Conservation (phyloP, 2,797 vertebrate genomes). For the Tachyglossus aculeatus region DNA sequence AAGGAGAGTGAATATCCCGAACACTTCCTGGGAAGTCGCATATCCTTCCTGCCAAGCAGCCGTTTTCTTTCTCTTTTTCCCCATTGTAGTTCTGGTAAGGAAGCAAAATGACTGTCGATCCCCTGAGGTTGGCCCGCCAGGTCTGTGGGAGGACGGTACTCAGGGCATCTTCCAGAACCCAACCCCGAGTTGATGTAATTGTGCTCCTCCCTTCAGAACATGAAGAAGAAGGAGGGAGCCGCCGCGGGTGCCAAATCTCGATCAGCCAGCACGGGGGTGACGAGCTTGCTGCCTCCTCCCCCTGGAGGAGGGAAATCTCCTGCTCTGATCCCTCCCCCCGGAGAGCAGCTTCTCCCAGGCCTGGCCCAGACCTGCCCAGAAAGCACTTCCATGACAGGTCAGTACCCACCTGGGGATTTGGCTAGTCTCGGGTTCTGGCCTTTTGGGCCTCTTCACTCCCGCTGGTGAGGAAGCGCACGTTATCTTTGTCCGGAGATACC, state of each 20-base stretch:
- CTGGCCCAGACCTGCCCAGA: background rate
- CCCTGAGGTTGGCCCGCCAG: too few relatives aligned
- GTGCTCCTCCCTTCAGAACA: conserved; percentile 73
- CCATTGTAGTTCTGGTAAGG: too few relatives aligned
- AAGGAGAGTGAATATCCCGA: too few relatives aligned
- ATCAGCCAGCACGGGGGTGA: conserved; percentile 47
- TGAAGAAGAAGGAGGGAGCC: conserved; percentile 89
- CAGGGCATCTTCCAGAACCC: too few relatives aligned
- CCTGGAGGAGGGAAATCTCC: conserved; percentile 83
- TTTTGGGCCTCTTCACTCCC: background rate
- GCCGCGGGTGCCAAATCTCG: conserved; percentile 70
- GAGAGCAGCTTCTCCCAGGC: background rate
- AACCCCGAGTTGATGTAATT: too few relatives aligned
- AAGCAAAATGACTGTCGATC: too few relatives aligned
- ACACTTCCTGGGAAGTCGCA: too few relatives aligned
- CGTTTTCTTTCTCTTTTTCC: too few relatives aligned
- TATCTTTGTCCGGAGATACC: too few relatives aligned
- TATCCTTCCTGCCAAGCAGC: too few relatives aligned
- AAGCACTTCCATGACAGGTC: conserved; percentile 75
- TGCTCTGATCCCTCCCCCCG: conserved; percentile 55
- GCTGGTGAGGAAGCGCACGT: too few relatives aligned
- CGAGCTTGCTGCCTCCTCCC: conserved; percentile 87
- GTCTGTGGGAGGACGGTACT: too few relatives aligned
- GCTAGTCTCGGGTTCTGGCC: fast-evolving
- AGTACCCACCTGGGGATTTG: fast-evolving